Base-by-base conservation (phyloP, 2,113 vertebrate genomes). In the Hoplias malabaricus region DNA sequence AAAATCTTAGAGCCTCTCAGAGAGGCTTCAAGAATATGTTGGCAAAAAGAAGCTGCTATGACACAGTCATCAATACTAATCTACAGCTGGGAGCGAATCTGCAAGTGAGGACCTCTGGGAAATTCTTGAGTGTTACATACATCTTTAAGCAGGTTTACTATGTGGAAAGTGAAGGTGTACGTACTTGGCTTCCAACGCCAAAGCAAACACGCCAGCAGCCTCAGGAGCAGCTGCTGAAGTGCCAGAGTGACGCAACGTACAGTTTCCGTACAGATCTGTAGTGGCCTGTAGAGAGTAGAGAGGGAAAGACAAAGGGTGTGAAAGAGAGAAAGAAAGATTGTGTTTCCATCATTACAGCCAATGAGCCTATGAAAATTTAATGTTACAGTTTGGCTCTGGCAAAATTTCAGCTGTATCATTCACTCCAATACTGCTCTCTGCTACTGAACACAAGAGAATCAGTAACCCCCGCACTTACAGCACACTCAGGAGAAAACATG, bases 151-250 rank as follows among this genome's bases (percentile, higher is more conserved):
- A 61, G 33, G 34, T 57, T 59, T 19, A 69, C 7, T 63, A 2
- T 10, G 4, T 53, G 62, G 36, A 59, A 67, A 54, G 57, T 78
- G 46, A 21, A 66, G 78, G 54, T 65, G 68, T 79, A 94, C 97
- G 71, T 96, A 99, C 98, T 99, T 99, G 80, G 98, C 97, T 87
- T 99, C 98, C 80, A 99, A 89, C 69, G 97, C 96, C 88, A 99
- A 87, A 57, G 98, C 97, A 56, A 99, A 99, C 79, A 99, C 98
- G 1, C 97, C 98, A 0, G 98, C 98, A 42, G 98, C 98, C 85
- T 99, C 97, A 0, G 97, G 98, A 82, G 98, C 98, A 40, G 98
- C 98, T 16, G 98, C 98, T 21, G 98, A 99, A 0, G 98, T 99
- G 82, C 98, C 97, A 0, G 98, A 99, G 82, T 99, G 98, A 77